These are phyloP conservation scores for Capitulum mitella DNA, from an alignment of 2,888 invertebrate species.

Conservation along the genomic window DNA sequence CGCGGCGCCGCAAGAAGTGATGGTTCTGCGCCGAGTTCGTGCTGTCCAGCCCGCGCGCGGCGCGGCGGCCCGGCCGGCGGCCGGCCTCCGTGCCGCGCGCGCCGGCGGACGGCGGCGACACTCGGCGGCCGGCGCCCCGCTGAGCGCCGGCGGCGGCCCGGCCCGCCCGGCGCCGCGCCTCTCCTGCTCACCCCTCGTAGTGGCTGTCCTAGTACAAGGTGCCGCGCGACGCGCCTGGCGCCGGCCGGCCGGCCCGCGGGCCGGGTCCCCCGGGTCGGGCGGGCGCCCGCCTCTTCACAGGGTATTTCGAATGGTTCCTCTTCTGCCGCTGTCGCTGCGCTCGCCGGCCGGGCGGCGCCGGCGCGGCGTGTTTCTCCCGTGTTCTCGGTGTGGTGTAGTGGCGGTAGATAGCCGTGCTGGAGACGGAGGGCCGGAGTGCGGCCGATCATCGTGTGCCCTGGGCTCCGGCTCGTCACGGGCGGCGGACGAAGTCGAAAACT, in stretches of 20 bases:
- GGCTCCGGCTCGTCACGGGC: too few relatives aligned
- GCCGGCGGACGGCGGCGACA: neutral
- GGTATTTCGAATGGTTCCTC: neutral
- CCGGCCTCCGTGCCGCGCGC: neutral
- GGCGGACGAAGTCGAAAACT: too few relatives aligned
- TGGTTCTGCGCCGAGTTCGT: slow-evolving; percentile 24
- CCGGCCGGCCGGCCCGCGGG: neutral
- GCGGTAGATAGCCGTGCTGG: too few relatives aligned
- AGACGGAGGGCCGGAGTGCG: too few relatives aligned
- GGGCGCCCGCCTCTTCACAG: neutral
- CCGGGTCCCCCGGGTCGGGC: neutral
- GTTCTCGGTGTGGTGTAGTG: neutral
- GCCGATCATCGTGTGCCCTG: too few relatives aligned
- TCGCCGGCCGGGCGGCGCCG: neutral
- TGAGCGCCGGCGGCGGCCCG: neutral
- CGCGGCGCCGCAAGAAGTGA: slow-evolving; percentile 21
- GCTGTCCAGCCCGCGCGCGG: neutral
- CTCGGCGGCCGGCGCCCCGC: neutral
- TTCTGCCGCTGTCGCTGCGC: neutral
- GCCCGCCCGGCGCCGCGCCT: too few relatives aligned
- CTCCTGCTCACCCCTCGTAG: too few relatives aligned
- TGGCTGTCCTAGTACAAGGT: neutral
- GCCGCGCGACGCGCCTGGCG: neutral
- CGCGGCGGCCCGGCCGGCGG: neutral
- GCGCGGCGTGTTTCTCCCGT: neutral